Evolutionary conservation across 2,113 vertebrate species (phyloP), one percentile per base, ranked within the genome.

Genomic region (Puma concolor): DNA sequence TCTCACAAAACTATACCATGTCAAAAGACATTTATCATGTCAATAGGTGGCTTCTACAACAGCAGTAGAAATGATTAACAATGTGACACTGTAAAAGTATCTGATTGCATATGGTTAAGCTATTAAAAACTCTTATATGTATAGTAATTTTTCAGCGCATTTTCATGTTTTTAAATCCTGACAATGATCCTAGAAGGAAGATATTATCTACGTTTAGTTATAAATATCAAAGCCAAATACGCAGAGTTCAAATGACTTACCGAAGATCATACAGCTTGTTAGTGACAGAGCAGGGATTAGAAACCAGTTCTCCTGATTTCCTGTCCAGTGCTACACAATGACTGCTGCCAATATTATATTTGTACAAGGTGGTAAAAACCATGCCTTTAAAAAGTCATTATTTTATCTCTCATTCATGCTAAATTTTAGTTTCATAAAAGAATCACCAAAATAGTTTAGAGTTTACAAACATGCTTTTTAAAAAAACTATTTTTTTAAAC

Each of bases 341-440:
- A 96, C 77, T 41, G 72, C 95, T 95, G 82, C 19, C 72, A 97
- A 66, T 38, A 79, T 74, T 48, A 10, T 33, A 72, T 92, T 66
- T 92, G 48, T 80, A 83, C 50, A 95, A 92, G 1, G 60, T 1
- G 67, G 41, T 36, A 95, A 95, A 95, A 92, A 48, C 87, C 81
- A 72, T 50, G 57, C 23, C 11, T 66, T 81, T 80, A 64, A 83
- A 84, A 87, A 71, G 33, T 19, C 69, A 64, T 66, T 67, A 60
- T 48, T 95, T 88, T 72, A 76, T 81, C 66, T 95, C 31, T 38
- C 54, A 91, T 25, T 92, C 60, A 79, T 77, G 69, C 63, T 92
- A 64, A 90, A 87, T 92, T 94, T 95, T 92, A 92, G 50, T 85
- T 97, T 88, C 57, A 90, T 16, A 94, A 96, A 96, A 77, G 86